Conservation (phyloP, 2,113 vertebrate species). For the Siniperca knerii region DNA sequence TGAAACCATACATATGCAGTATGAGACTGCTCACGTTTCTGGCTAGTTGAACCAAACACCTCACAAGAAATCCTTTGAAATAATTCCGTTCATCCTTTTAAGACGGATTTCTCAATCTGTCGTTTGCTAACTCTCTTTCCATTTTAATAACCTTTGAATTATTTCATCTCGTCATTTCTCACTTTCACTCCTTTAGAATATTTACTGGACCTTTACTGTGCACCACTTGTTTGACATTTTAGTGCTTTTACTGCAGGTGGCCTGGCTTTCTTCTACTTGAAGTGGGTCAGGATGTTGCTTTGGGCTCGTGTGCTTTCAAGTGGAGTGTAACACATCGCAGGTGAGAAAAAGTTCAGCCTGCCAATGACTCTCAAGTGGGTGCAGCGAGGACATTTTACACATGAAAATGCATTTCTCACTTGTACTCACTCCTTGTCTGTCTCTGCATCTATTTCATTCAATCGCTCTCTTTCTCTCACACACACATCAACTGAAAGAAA, state of each 20-base stretch:
- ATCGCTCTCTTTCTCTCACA: not conserved
- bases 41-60: not conserved
- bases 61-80: constrained; percentile 25
- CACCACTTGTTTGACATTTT: constrained; percentile 43
- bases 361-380: constrained; percentile 8
- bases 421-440: not conserved
- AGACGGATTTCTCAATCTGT: not conserved
- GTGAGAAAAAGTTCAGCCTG: constrained; percentile 55
- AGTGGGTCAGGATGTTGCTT: constrained; percentile 51
- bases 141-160: constrained; percentile 8
- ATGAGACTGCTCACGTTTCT: not conserved
- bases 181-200: not conserved
- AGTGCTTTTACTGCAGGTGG: constrained; percentile 23
- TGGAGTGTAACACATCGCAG: constrained; percentile 27
- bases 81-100: not conserved
- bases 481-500: constrained; percentile 17
- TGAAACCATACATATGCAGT: not conserved
- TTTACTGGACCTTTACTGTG: constrained; percentile 21
- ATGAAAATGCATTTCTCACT: constrained; percentile 23
- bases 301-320: constrained; percentile 34
- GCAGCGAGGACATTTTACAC: constrained; percentile 19
- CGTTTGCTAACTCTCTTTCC: not conserved
- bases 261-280: constrained; percentile 29
- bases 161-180: constrained; percentile 4
- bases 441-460: constrained; percentile 26